A percentile compares a stretch with the other conserved stretches of the same genome.
Conservation (phyloP, 2,113 vertebrate genomes). For the Neodon shergylaensis region DNA sequence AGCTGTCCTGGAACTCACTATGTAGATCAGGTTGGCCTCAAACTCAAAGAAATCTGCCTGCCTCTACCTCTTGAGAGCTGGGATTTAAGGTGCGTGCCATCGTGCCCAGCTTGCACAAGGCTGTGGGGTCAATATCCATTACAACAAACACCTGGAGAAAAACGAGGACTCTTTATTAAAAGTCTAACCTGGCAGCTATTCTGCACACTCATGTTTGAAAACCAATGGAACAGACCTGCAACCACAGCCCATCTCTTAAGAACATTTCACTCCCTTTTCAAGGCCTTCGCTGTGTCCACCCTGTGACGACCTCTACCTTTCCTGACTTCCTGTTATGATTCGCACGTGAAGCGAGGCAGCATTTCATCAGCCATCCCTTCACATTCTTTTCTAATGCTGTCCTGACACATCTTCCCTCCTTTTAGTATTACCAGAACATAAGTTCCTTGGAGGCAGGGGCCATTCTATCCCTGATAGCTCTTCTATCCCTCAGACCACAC, state of each 20-base stretch:
- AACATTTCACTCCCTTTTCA: constrained; percentile 27
- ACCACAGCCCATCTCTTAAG: not conserved
- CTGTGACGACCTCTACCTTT: not conserved
- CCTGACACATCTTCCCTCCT: constrained; percentile 1
- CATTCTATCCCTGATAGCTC: not conserved
- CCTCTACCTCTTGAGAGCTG: not conserved
- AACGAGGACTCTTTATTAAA: not conserved
- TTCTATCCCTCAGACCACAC: not conserved
- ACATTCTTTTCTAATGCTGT: constrained; percentile 38
- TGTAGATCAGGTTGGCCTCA: not conserved
- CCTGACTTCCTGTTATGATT: constrained; percentile 38
- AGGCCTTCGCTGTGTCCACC: not conserved
- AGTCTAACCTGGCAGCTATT: not conserved
- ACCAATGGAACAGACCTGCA: not conserved
- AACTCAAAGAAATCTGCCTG: not conserved
- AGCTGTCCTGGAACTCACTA: not conserved
- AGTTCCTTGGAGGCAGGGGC: not conserved
- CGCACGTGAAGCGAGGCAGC: not conserved
- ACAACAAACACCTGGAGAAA: not conserved
- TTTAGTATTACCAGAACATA: not conserved
- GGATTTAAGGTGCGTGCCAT: not conserved
- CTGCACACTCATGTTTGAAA: not conserved
- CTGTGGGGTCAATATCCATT: not conserved
- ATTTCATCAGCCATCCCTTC: constrained; percentile 30
- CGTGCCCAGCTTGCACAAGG: not conserved